A percentile compares a stretch with the other conserved stretches of the same genome.
Evolutionary conservation across 2,888 invertebrate genomes (phyloP).

Genomic region (Ophioninae sp.): DNA sequence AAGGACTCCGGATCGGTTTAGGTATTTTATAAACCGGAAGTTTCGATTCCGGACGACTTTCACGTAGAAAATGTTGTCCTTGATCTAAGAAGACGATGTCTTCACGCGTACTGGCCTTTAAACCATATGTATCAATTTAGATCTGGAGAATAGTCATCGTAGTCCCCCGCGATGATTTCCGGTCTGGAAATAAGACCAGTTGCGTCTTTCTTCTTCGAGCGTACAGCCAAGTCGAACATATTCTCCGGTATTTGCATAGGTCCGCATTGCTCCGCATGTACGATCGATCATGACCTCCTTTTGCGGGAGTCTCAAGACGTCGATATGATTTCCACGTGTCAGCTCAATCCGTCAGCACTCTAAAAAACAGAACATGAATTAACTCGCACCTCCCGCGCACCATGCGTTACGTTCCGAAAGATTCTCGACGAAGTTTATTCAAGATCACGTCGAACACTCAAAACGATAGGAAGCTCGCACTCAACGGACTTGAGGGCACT

Average conservation of each 20-base stretch:
- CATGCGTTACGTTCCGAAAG: not conserved
- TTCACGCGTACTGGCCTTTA: no score
- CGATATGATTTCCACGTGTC: conserved; percentile 21
- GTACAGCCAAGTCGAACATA: not conserved
- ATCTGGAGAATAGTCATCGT: not conserved
- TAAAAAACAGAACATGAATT: not conserved
- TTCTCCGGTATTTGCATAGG: conserved; percentile 17
- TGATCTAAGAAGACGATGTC: no score
- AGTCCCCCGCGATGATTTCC: not conserved
- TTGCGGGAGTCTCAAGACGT: conserved; percentile 30
- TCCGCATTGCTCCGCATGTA: conserved; percentile 31
- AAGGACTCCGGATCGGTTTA: no score
- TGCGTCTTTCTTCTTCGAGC: not conserved
- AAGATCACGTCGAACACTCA: not conserved
- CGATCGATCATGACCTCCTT: conserved; percentile 40
- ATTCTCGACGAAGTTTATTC: not conserved
- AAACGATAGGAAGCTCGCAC: conserved; percentile 4
- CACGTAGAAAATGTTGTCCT: no score
- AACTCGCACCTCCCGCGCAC: not conserved
- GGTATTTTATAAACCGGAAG: no score
- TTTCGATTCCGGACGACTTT: no score
- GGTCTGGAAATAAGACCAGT: not conserved
- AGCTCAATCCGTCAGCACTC: not conserved
- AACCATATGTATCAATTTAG: not conserved
- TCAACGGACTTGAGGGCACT: conserved; percentile 5